These are phyloP conservation scores for Mormyrus iriodes DNA, from an alignment of 2,113 vertebrate genomes.

Conservation along the genomic window DNA sequence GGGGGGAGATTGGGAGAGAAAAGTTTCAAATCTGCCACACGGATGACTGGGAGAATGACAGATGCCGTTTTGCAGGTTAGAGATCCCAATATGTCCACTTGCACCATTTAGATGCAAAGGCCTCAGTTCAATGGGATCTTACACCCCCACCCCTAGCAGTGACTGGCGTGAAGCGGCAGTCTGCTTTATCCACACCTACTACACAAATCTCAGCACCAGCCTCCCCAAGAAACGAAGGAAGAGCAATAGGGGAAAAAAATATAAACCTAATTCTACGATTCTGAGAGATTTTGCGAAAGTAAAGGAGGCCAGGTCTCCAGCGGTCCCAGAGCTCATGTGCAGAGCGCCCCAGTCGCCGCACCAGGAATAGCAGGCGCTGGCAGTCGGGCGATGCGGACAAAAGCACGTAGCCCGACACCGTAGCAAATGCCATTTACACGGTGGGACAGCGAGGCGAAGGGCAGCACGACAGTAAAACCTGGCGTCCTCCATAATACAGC, in stretches of 20 bases:
- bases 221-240: background rate
- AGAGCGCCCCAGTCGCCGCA: background rate
- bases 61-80: background rate
- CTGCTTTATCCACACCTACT: background rate
- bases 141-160: background rate
- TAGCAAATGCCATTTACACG: constrained; percentile 25
- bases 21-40: background rate
- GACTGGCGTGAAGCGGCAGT: background rate
- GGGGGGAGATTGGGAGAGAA: background rate
- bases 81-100: background rate
- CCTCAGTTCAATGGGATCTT: background rate
- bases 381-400: constrained; percentile 11
- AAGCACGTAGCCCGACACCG: constrained; percentile 4
- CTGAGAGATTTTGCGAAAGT: background rate
- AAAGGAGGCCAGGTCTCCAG: constrained; percentile 11
- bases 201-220: background rate
- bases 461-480: background rate
- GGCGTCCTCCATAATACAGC: background rate
- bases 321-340: background rate
- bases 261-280: background rate
- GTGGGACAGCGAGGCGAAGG: background rate
- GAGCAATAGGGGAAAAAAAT: background rate
- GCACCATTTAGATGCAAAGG: background rate
- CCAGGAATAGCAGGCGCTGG: background rate
- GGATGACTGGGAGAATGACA: background rate